Evolutionary conservation across 2,888 invertebrate species (phyloP), one percentile per base, ranked within the genome.

Genomic region (Platerodrilus igneus): DNA sequence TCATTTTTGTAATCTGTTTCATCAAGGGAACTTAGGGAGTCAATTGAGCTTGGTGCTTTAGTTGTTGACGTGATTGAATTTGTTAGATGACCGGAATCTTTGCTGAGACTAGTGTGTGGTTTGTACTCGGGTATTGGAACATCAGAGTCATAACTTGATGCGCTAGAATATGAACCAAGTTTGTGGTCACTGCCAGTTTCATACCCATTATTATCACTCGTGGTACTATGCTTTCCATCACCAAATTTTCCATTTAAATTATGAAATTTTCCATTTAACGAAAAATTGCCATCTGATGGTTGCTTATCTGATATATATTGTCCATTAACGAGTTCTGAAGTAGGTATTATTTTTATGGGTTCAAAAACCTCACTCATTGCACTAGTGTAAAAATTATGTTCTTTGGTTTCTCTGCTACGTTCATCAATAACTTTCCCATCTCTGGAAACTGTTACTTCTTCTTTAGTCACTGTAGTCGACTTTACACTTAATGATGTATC

Each of bases 401-500:
- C 83, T 63, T 81, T 81, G 21, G 79, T 80, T 64, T 83, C 82
- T 31, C 79, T 73, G 42, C 77, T 77, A 4, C 81, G 65, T 58
- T 83, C 83, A 62, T 83, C 83, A n/a, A 83, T 74, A 39, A 83
- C 71, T 52, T 74, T 74, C 2, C 83, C 83, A 41, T 77, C 78
- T 15, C 77, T 72, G 1, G 79, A 76, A 16, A 83, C 80, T 0
- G 79, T 79, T 46, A 83, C 78, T 59, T 82, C 81, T 59, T 83
- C 83, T 47, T 78, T 79, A 41, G 81, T 82, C 22, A 81, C 77
- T 28, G 81, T 75, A 29, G 81, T 79, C 11, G 81, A 80, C 58
- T 81, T 82, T 2, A 83, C 82, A 53, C 79, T 81, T 48, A 83
- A 64, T 31, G 80, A 79, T 22, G 83, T 82, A 64, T 83, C 83